These are phyloP conservation scores for Acanthiza pusilla DNA, from an alignment of 2,797 vertebrate species.

Conservation along the genomic window DNA sequence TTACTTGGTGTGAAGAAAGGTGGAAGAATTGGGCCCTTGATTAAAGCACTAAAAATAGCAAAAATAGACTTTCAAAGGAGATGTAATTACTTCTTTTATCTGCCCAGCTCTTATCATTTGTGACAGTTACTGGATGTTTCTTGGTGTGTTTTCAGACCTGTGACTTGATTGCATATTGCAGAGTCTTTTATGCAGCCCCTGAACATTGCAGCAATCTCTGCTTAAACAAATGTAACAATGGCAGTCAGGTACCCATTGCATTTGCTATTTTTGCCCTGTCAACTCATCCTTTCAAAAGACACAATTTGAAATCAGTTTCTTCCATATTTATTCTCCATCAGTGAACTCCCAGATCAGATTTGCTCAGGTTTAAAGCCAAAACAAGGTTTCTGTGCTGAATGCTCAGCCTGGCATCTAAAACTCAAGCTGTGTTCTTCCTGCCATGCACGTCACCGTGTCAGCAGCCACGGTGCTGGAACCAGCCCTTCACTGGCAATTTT, in stretches of 20 bases:
- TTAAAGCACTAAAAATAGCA: slow-evolving; percentile 51
- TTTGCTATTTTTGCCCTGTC: slow-evolving; percentile 56
- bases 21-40: slow-evolving; percentile 36
- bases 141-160: slow-evolving; percentile 59
- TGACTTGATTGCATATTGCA: slow-evolving; percentile 54
- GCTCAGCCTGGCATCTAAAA: slow-evolving; percentile 51
- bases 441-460: neutral
- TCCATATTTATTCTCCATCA: slow-evolving; percentile 61
- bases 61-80: slow-evolving; percentile 36
- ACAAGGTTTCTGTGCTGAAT: slow-evolving; percentile 55
- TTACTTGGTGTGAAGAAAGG: neutral
- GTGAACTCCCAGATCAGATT: slow-evolving; percentile 67
- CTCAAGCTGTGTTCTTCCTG: slow-evolving; percentile 60
- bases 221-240: slow-evolving; percentile 66
- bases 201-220: slow-evolving; percentile 45
- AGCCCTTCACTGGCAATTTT: neutral
- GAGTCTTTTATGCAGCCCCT: slow-evolving; percentile 8
- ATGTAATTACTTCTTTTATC: slow-evolving; percentile 54
- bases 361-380: slow-evolving; percentile 65
- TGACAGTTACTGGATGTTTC: slow-evolving; percentile 43
- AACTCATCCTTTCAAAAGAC: slow-evolving; percentile 54
- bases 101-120: slow-evolving; percentile 44
- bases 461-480: neutral
- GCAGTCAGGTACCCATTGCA: slow-evolving; percentile 41
- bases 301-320: slow-evolving; percentile 61